Base-by-base conservation (phyloP, 1,140 invertebrate genomes). In the Nephila pilipes region DNA sequence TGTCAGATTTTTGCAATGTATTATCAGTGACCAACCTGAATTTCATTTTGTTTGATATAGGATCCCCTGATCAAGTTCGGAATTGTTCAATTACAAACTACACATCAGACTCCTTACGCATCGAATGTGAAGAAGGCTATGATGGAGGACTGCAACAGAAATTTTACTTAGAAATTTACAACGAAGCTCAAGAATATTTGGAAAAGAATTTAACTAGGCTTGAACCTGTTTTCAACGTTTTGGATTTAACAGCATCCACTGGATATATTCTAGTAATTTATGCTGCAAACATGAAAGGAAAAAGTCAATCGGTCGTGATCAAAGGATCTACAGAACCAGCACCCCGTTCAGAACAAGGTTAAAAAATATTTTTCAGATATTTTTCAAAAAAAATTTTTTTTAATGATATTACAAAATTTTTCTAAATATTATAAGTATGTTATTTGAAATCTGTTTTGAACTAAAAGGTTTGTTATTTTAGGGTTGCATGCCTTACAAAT, bases 251-350 rank as follows among this genome's bases (percentile, higher is more conserved):
- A 92, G 96, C 97, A 2, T 97, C 97, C 22, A 96, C 97, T 85
- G 97, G 96, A 85, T 99, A 98, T 95, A 96, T 97, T 36, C 97
- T 99, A 85, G 96, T 98, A 80, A 97, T 98, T 92, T 99, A 98
- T 95, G 97, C 98, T 55, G 97, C 97, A 94, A 99, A 99, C 96
- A 97, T 97, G 58, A 98, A 98, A 95, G 98, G 98, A 81, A 97
- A 97, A 93, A 98, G 98, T 94, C 97, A 98, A 94, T 96, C 97
- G 54, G 96, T 97, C 83, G 96, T 98, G 0, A 96, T 99, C 18
- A 97, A 98, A 95, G 98, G 98, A 94, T 97, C 98, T 94, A 97
- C 97, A 92, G 97, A 88, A 54, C 58, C 85, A n/a, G 85, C 69
- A 16, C 92, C 92, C 4, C 85, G 92, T 46, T 63, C 87, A 22